phyloP scores from a whole-genome alignment of 2,113 vertebrate species.

The Calidris pugnax region DNA sequence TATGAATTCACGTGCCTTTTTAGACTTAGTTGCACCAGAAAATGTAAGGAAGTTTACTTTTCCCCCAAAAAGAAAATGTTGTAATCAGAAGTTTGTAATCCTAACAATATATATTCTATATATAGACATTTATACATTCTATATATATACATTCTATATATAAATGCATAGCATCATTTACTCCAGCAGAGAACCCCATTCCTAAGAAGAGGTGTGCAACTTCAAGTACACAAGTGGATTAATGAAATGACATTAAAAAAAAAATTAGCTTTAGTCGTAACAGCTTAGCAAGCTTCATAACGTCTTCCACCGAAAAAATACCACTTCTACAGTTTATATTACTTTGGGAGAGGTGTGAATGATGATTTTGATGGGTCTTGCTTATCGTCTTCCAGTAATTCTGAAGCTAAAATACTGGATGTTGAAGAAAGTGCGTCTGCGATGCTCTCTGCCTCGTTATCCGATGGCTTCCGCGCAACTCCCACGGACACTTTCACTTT shows the following conservation, averaged over 20 bases:
- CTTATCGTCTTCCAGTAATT: conserved; percentile 87
- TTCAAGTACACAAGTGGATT: background rate
- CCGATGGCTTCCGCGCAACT: conserved; percentile 87
- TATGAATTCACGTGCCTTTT: background rate
- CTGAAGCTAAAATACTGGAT: conserved; percentile 84
- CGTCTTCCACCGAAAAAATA: background rate
- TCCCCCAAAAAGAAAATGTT: background rate
- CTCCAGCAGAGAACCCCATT: background rate
- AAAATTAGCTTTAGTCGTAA: background rate
- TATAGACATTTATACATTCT: background rate
- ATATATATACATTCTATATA: background rate
- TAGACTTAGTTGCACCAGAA: background rate
- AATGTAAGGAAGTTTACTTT: background rate
- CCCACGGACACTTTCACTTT: conserved; percentile 91
- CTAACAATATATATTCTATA: background rate
- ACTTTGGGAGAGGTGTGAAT: conserved; percentile 75
- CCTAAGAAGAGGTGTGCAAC: background rate
- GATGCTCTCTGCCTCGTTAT: conserved; percentile 83
- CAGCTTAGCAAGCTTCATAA: background rate
- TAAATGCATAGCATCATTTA: background rate
- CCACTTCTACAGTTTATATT: conserved; percentile 23
- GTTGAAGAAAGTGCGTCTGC: conserved; percentile 73
- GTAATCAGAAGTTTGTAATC: background rate
- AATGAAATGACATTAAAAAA: background rate
- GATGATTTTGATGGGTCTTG: conserved; percentile 79